These are phyloP conservation scores for Tachysurus fulvidraco DNA, from an alignment of 2,113 vertebrate species.

Conservation along the genomic window DNA sequence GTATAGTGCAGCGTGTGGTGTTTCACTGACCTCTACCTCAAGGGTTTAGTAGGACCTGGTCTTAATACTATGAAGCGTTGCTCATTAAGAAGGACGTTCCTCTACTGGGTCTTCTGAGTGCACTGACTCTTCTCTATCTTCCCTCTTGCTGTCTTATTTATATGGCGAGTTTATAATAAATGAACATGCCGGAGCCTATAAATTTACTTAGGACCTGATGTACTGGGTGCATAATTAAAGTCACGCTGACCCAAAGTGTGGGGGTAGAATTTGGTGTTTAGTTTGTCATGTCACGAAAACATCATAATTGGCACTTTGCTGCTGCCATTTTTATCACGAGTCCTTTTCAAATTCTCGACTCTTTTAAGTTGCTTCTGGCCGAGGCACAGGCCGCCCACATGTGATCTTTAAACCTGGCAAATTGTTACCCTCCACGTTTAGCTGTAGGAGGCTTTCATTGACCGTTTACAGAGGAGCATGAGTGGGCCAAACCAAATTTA, in stretches of 20 bases:
- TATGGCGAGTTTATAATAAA: neutral
- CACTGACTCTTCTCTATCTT: neutral
- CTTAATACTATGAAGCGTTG: neutral
- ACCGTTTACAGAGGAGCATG: neutral
- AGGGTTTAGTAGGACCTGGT: neutral
- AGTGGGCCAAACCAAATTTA: neutral
- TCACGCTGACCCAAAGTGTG: neutral
- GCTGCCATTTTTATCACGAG: neutral
- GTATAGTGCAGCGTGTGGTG: neutral
- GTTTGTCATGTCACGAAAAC: neutral
- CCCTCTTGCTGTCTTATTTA: neutral
- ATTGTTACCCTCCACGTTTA: slow-evolving; percentile 1
- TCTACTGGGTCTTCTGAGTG: neutral
- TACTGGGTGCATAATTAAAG: neutral
- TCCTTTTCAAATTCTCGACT: neutral
- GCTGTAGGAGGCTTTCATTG: neutral
- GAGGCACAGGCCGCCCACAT: neutral
- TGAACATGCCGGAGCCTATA: neutral
- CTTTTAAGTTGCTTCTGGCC: neutral
- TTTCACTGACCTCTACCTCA: neutral
- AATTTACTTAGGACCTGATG: neutral
- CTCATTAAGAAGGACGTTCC: neutral
- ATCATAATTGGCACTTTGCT: neutral
- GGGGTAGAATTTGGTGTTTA: neutral
- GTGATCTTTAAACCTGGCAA: slow-evolving; percentile 8